Evolutionary conservation across 2,797 vertebrate genomes (phyloP).

Genomic region (Sciurus vulgaris): DNA sequence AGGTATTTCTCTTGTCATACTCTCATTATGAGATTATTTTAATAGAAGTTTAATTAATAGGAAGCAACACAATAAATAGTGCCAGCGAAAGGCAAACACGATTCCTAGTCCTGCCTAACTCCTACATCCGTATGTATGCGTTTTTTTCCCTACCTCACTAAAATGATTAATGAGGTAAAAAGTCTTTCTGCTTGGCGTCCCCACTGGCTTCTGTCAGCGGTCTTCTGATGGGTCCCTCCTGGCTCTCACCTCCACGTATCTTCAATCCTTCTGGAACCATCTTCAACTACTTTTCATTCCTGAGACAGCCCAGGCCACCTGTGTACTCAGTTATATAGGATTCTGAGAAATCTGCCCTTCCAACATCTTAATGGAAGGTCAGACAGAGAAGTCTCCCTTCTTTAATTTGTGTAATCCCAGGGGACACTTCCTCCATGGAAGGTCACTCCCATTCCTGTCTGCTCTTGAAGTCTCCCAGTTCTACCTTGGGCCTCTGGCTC

Average conservation of each 20-base stretch:
- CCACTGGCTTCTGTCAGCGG: neutral
- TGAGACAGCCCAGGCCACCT: neutral
- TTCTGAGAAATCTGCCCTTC: neutral
- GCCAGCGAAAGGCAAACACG: conserved; percentile 25
- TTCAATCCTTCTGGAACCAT: neutral
- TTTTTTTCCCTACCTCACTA: neutral
- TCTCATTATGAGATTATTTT: conserved; percentile 63
- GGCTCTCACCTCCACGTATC: neutral
- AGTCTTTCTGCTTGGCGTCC: conserved; percentile 38
- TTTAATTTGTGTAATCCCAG: neutral
- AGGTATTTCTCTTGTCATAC: conserved; percentile 51
- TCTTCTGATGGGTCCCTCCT: neutral
- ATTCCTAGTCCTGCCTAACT: conserved; percentile 20
- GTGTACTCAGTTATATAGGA: too few species aligned
- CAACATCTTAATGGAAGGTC: neutral
- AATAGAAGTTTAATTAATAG: conserved; percentile 65
- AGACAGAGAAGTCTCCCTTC: neutral
- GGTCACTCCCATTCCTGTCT: neutral
- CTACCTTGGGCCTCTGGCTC: neutral
- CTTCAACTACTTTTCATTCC: neutral
- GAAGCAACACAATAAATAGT: conserved; percentile 59
- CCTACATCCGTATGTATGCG: neutral
- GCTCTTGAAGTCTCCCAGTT: neutral
- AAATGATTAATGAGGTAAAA: conserved; percentile 16
- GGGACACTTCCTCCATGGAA: neutral